These are phyloP conservation scores for Perccottus glenii DNA, from an alignment of 2,113 vertebrate species.

Conservation along the genomic window DNA sequence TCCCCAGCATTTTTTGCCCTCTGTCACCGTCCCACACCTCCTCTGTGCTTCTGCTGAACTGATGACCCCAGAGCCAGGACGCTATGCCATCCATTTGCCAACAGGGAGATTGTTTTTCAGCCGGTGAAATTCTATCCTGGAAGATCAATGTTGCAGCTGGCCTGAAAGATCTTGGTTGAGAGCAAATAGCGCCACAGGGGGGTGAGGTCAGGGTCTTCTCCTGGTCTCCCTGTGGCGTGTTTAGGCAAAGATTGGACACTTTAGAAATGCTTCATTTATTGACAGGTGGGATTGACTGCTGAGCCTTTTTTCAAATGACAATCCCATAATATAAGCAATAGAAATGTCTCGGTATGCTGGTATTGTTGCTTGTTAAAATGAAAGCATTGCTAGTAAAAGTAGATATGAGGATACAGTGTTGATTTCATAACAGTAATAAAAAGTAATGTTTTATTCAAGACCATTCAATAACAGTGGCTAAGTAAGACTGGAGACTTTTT, in stretches of 20 bases:
- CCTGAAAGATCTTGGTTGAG: slow-evolving; percentile 43
- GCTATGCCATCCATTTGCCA: slow-evolving; percentile 74
- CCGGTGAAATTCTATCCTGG: slow-evolving; percentile 74
- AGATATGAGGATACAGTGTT: neutral
- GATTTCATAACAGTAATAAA: neutral
- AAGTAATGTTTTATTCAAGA: neutral
- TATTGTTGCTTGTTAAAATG: neutral
- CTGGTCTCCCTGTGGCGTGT: slow-evolving; percentile 65
- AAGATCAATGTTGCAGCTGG: slow-evolving; percentile 81
- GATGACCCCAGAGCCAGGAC: slow-evolving; percentile 59
- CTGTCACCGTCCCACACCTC: slow-evolving; percentile 44
- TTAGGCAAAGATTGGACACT: slow-evolving; percentile 59
- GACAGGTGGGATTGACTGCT: slow-evolving; percentile 26
- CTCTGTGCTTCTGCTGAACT: slow-evolving; percentile 54
- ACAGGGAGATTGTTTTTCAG: slow-evolving; percentile 79
- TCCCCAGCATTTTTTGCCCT: slow-evolving; percentile 53
- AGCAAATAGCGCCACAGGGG: slow-evolving; percentile 24
- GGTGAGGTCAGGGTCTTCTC: slow-evolving; percentile 67
- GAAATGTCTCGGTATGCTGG: neutral
- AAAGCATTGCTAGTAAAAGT: neutral
- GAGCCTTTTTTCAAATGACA: neutral
- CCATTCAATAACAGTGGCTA: neutral
- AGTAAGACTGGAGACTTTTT: neutral
- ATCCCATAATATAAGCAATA: slow-evolving; percentile 3
- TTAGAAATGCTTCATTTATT: slow-evolving; percentile 51